Evolutionary conservation across 2,888 invertebrate species (phyloP), one percentile per base, ranked within the genome.

Genomic region (Diaperis boleti): DNA sequence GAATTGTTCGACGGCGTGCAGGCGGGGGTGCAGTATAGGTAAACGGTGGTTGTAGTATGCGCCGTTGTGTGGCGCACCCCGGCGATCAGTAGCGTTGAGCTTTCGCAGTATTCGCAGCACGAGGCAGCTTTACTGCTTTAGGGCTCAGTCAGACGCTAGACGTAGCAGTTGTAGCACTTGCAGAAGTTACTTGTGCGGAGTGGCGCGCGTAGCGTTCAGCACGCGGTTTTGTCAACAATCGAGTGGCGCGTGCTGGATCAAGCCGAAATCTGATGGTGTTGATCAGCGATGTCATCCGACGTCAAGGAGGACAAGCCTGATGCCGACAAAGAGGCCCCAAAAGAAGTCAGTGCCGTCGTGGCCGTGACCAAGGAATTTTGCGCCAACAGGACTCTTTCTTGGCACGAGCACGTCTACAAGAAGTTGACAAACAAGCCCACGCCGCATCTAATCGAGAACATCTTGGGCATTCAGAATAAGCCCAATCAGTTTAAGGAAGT

Each of bases 321-420:
- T 18, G 54, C 41, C n/a, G 41, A 44, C 20, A 44, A 45, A 13
- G 31, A 42, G 17, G 35, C 29, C 17, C 17, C 29, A 10, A 26
- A 33, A 13, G 33, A 33, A 13, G 49, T 60, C 8, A 59, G 37
- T 39, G 45, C 33, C 33, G 49, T 60, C 8, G 54, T 29, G 29
- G 45, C 33, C 33, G 55, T 55, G 31, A 59, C 37, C 33, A 63
- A 59, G 33, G 63, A 59, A 54, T 55, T 61, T 66, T 52, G 52
- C 20, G 47, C 15, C 2, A 62, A 59, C 49, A 60, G 56, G 52
- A 71, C 67, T 44, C 69, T 76, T 15, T 82, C 92, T 31, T 95
- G 95, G 95, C 95, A 95, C 83, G 92, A 94, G 26, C 95, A 95
- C 80, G 92, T 95, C 14, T 95, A 95, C 79, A 91, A 89, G 1